Conservation (phyloP, 1,140 invertebrate species). For the Metaphire vulgaris region DNA sequence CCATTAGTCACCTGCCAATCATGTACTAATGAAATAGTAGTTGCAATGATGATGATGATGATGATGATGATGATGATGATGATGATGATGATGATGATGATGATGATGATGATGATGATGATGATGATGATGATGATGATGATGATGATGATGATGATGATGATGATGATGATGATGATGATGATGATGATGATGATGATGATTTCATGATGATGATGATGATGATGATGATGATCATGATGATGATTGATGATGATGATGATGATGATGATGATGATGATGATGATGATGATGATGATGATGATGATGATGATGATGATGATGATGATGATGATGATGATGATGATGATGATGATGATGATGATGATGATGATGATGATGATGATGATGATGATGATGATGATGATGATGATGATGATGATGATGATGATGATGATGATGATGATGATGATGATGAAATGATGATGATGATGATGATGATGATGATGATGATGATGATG, state of each 20-base stretch:
- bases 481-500: conserved; percentile 1
- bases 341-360: background rate
- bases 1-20: no score
- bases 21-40: no score
- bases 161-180: background rate
- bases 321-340: background rate
- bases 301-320: background rate
- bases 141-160: conserved; percentile 1
- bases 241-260: background rate
- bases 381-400: background rate
- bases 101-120: conserved; percentile 2
- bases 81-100: background rate
- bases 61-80: background rate
- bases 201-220: background rate
- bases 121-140: background rate
- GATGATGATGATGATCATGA: background rate
- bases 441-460: background rate
- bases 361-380: background rate
- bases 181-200: background rate
- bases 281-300: background rate
- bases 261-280: background rate
- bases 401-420: background rate
- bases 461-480: background rate
- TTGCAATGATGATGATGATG: background rate
- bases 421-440: conserved; percentile 1